Evolutionary conservation across 2,113 vertebrate genomes (phyloP), one percentile per base, ranked within the genome.

Genomic region (Hyperoodon ampullatus): DNA sequence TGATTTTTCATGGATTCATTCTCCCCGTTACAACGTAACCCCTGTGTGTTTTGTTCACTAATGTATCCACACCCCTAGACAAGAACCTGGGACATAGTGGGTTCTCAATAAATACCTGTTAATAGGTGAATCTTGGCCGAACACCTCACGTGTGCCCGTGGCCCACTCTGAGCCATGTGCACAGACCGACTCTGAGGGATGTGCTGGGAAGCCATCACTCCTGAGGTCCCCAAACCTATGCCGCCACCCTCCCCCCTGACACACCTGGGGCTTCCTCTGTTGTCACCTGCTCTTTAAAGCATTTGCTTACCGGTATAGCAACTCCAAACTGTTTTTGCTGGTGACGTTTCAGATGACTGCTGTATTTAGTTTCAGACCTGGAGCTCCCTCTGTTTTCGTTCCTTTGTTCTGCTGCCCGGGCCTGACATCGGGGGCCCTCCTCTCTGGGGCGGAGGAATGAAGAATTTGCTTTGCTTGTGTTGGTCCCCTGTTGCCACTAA

Each of bases 171-270:
- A 53, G 47, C 47, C 0, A 0, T 1, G 5, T 47, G 12, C 7
- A 30, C 11, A 30, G 10, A 7, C 47, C 21, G 18, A 18, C 74
- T 33, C 23, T 30, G 18, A 77, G 3, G 47, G 10, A 7, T 33
- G 75, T 23, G 53, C n/a, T 35, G n/a, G n/a, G 24, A 44, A 6
- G 50, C 70, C 61, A 18, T 26, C 42, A 18, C 61, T 14, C 18
- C 28, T 7, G 30, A 0, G 5, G 23, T 33, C 2, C 63, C 63
- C 77, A 35, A 39, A 11, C 24, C n/a, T 47, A 6, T 5, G 42
- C 61, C 4, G 4, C 0, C 18, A 44, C 15, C 53, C 18, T 4
- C 2, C 16, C 12, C 15, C 18, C 4, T 0, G 35, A 5, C 55
- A 26, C 13, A 10, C 19, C 23, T 16, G 16, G n/a, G 53, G 35